Evolutionary conservation across 1,140 invertebrate species (phyloP), one percentile per base, ranked within the genome.

Genomic region (Brachionus manjavacas): DNA sequence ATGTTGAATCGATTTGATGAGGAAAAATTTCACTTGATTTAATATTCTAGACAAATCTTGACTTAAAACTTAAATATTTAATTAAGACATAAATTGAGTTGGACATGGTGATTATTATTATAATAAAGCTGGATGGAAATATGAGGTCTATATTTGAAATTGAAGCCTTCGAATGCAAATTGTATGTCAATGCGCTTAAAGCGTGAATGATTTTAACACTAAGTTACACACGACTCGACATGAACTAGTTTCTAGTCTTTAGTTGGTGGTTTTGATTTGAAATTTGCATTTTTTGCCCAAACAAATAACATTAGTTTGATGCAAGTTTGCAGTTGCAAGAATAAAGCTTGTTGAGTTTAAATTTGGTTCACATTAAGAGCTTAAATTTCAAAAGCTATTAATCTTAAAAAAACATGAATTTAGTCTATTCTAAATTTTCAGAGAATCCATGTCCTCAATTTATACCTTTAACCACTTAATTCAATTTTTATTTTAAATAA

Each of bases 71-170:
- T 39, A 60, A 60, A 60, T 60, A 39, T 41, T 72, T 72, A 72
- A 41, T 41, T 39, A 72, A 72, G 16, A 72, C 68, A 72, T 72
- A 72, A 72, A 72, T 72, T 72, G 41, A 72, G n/a, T 72, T 72
- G 68, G 68, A 41, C 68, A 72, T n/a, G 20, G 31, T 68, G 12
- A 72, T 41, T 41, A 70, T 41, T 41, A 70, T 70, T 70, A 72
- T 41, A 72, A 72, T 72, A n/a, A 14, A 41, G 28, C n/a, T 39
- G 28, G 28, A 39, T 39, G 35, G 39, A 20, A 72, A 41, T 41
- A 16, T 41, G 35, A 72, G n/a, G 52, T 60, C 20, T 60, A 60
- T 60, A 20, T 20, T 68, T 31, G 66, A 68, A 68, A 31, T 68
- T 31, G 52, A 60, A 20, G 52, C 52, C 52, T 60, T 20, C 9